Base-by-base conservation (phyloP, 2,888 invertebrate species). In the Boloria selene region DNA sequence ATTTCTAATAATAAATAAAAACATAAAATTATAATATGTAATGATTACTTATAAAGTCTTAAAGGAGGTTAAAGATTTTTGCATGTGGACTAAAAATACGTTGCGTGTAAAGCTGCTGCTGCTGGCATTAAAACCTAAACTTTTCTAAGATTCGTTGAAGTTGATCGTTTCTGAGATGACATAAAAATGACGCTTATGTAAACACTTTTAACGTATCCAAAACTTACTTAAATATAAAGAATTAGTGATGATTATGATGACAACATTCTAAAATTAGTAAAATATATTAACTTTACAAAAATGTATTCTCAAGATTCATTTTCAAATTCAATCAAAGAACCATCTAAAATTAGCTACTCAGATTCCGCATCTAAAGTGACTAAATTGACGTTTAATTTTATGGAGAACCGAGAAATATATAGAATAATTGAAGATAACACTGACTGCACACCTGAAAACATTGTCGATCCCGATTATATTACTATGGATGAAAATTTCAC, bases 371-470 rank as follows among this genome's bases (percentile, higher is more conserved):
- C 77, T 0, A 79, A 75, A 69, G 56, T 64, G 1, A 80, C 77
- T 65, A 84, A 76, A 69, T 61, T 67, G 3, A 59, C 72, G 0
- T 79, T 78, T 62, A 77, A 77, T 47, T 82, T 86, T 61, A 83
- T 89, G 84, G 81, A 82, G 16, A 87, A 84, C 42, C 79, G 92
- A 42, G 72, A 75, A 50, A 72, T 71, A 2, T 85, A 79, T 70
- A 75, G 75, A 18, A 82, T 90, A 3, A 72, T 86, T 2, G 70
- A 78, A 0, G 79, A 85, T 17, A 76, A 73, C 4, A 61, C 75
- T 0, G 87, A 92, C 66, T 73, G 80, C 13, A 91, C 91, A 1
- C 92, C 92, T 0, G 86, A 87, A 1, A 77, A 87, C 70, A 80
- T 92, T 42, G 70, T 79, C 0, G 84, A 86, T 62, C 68, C 75